phyloP scores from a whole-genome alignment of 1,140 invertebrate genomes.

The Probaryconus sp. region DNA sequence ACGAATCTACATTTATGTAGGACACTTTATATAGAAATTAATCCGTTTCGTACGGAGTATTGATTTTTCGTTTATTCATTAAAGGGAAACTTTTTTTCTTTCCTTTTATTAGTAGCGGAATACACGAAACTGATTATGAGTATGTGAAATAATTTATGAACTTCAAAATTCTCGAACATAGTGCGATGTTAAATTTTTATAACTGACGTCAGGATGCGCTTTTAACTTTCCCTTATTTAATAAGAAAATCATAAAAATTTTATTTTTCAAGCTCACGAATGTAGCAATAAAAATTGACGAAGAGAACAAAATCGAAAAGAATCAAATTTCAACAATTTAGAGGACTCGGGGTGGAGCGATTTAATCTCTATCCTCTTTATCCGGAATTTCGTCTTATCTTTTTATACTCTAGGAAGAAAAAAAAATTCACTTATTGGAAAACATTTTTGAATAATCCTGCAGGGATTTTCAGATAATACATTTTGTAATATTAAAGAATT shows the following conservation, averaged over 20 bases:
- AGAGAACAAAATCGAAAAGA: background rate
- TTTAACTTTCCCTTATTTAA: too few relatives aligned
- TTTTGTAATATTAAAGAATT: conserved; percentile 28
- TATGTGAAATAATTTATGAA: too few relatives aligned
- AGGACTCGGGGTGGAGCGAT: conserved; percentile 10
- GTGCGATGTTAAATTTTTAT: too few relatives aligned
- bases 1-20: too few relatives aligned
- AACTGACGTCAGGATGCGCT: too few relatives aligned
- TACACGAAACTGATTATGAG: too few relatives aligned
- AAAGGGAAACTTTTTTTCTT: background rate
- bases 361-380: conserved; percentile 17
- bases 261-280: too few relatives aligned
- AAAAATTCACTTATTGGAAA: conserved; percentile 27
- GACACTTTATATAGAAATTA: too few relatives aligned
- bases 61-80: conserved; percentile 11
- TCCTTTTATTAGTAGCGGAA: too few relatives aligned
- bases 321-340: conserved; percentile 8
- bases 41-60: too few relatives aligned
- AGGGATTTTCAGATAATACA: conserved; percentile 9
- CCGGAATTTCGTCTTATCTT: conserved; percentile 21
- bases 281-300: background rate
- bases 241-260: too few relatives aligned
- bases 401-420: conserved; percentile 9
- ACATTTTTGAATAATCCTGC: conserved; percentile 15
- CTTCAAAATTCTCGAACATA: too few relatives aligned